These are phyloP conservation scores for Cotesia typhae DNA, from an alignment of 1,140 invertebrate genomes.

Conservation along the genomic window DNA sequence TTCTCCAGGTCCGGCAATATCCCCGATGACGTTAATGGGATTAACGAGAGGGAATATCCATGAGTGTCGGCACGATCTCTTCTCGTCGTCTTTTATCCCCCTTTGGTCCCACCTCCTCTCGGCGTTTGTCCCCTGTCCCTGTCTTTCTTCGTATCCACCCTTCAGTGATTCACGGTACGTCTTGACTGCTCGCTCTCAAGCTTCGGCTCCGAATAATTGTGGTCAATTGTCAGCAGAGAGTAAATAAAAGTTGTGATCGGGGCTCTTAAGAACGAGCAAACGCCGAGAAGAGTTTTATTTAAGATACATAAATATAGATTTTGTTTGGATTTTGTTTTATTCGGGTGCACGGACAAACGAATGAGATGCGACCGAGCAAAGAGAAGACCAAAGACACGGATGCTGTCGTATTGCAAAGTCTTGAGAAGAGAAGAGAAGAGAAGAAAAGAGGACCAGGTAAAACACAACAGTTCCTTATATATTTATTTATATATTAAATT, in stretches of 20 bases:
- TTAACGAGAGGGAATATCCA: constrained; percentile 36
- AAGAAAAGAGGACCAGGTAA: background rate
- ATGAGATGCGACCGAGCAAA: constrained; percentile 4
- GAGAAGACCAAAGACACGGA: constrained; percentile 17
- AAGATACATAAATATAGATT: constrained; percentile 11
- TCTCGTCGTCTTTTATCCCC: background rate
- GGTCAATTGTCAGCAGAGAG: constrained; percentile 17
- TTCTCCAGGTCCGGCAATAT: background rate
- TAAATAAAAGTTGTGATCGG: background rate
- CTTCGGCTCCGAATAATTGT: constrained; percentile 20
- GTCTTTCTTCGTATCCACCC: background rate
- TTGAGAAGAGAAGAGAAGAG: constrained; percentile 13
- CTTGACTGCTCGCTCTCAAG: constrained; percentile 1
- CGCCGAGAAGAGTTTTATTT: background rate
- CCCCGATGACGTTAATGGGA: constrained; percentile 36
- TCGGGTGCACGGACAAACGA: constrained; percentile 12
- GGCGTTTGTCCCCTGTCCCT: background rate
- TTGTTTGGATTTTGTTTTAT: constrained; percentile 10
- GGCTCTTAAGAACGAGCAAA: no score
- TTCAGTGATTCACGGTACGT: background rate
- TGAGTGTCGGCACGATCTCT: constrained; percentile 17
- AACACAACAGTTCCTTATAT: background rate
- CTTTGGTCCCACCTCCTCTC: background rate
- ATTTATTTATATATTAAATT: no score
- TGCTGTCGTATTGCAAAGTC: constrained; percentile 21